These are phyloP conservation scores for Ptilonorhynchus violaceus DNA, from an alignment of 2,113 vertebrate species.

Conservation along the genomic window DNA sequence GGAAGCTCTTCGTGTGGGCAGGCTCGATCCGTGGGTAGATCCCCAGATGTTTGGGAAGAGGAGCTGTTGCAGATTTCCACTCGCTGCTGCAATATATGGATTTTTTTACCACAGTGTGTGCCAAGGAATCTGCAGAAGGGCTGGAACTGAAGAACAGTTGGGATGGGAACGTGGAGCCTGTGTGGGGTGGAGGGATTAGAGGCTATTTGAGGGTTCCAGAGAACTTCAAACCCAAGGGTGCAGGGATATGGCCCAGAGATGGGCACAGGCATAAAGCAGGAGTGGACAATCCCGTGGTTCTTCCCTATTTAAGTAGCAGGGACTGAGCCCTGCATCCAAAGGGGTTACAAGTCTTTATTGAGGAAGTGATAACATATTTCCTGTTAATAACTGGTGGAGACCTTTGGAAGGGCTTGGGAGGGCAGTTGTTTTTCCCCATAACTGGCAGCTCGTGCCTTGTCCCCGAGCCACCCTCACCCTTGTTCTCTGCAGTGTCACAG, in stretches of 20 bases:
- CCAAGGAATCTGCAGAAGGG: background rate
- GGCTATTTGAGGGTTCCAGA: background rate
- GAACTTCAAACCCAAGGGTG: fast-evolving
- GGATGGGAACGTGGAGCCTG: background rate
- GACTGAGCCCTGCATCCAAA: background rate
- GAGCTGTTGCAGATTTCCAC: background rate
- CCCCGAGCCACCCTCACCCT: background rate
- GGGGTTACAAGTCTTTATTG: fast-evolving
- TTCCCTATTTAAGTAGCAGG: fast-evolving
- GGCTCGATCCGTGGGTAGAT: background rate
- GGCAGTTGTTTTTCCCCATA: background rate
- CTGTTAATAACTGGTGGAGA: background rate
- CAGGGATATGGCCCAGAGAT: fast-evolving
- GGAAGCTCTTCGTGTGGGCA: background rate
- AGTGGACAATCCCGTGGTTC: background rate
- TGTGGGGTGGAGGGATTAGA: background rate
- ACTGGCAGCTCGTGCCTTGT: background rate
- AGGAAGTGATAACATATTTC: fast-evolving
- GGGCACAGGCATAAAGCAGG: background rate
- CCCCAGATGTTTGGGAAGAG: background rate
- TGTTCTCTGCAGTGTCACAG: background rate
- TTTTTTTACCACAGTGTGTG: fast-evolving
- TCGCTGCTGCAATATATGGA: background rate
- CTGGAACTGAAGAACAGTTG: background rate
- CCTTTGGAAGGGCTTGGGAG: background rate